Conservation (phyloP, 2,888 invertebrate species). For the Cistogaster globosa region DNA sequence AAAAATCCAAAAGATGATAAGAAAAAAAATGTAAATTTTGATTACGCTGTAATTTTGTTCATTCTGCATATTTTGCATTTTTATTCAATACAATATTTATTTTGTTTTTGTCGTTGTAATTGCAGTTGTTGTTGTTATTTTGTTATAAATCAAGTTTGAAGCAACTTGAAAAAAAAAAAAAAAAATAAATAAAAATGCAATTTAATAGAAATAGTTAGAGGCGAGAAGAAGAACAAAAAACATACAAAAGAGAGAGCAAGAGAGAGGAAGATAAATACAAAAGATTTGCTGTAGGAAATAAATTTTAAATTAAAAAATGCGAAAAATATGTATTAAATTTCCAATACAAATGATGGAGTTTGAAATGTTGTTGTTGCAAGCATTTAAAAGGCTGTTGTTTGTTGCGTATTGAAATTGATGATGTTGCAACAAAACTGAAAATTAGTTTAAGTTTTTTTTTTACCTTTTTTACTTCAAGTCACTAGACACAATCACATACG, state of each 20-base stretch:
- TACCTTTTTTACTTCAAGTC: background rate
- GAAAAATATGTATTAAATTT: conserved; percentile 29
- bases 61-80: conserved; percentile 60
- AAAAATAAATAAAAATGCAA: no score
- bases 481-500: conserved; percentile 5
- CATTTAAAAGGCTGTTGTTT: background rate
- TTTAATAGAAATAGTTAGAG: background rate
- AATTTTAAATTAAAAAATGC: background rate
- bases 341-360: conserved; percentile 15
- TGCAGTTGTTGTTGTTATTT: conserved; percentile 5
- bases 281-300: background rate
- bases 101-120: conserved; percentile 19
- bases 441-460: conserved; percentile 22
- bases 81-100: conserved; percentile 46
- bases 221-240: background rate
- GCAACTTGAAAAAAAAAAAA: background rate
- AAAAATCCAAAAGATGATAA: background rate
- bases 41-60: conserved; percentile 55
- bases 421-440: conserved; percentile 44
- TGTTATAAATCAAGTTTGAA: conserved; percentile 42
- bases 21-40: conserved; percentile 3
- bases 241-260: conserved; percentile 3
- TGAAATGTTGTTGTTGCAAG: conserved; percentile 4
- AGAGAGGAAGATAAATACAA: background rate
- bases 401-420: conserved; percentile 17